A percentile compares a stretch with the other conserved stretches of the same genome.
These are phyloP conservation scores for Carlito syrichta DNA, from an alignment of 2,113 vertebrate species.

Conservation along the genomic window DNA sequence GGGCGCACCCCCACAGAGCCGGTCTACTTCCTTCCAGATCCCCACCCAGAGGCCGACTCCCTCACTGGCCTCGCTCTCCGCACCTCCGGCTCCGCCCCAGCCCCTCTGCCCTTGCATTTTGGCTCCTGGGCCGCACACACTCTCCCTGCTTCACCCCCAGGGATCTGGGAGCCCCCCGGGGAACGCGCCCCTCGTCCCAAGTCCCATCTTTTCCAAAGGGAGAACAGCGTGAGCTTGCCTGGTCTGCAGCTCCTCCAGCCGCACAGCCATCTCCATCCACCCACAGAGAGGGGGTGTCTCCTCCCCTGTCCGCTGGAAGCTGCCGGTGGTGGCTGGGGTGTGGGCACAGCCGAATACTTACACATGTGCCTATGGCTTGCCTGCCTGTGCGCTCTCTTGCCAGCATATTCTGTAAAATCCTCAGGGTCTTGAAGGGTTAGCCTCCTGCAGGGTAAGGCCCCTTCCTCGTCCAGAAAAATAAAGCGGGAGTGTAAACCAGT, in stretches of 20 bases:
- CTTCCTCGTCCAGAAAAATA: background rate
- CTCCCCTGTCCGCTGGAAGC: fast-evolving
- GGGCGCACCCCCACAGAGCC: background rate
- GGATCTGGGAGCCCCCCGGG: background rate
- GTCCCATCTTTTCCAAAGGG: background rate
- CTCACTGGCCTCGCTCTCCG: background rate
- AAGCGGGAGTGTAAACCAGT: background rate
- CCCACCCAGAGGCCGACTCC: background rate
- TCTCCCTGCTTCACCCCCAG: background rate
- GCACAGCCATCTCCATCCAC: background rate
- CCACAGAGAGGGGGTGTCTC: background rate
- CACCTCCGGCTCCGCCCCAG: background rate
- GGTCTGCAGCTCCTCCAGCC: background rate
- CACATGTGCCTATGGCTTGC: background rate
- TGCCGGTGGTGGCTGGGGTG: background rate
- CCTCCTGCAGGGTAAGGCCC: background rate
- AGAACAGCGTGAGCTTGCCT: background rate
- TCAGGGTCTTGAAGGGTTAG: background rate
- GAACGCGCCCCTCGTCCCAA: background rate
- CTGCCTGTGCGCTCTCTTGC: background rate
- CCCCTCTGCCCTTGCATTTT: background rate
- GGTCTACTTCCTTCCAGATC: background rate
- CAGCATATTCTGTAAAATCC: background rate
- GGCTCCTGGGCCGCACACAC: background rate
- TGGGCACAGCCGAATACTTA: no score